Conservation (phyloP, 2,113 vertebrate species). For the Asarcornis scutulata region DNA sequence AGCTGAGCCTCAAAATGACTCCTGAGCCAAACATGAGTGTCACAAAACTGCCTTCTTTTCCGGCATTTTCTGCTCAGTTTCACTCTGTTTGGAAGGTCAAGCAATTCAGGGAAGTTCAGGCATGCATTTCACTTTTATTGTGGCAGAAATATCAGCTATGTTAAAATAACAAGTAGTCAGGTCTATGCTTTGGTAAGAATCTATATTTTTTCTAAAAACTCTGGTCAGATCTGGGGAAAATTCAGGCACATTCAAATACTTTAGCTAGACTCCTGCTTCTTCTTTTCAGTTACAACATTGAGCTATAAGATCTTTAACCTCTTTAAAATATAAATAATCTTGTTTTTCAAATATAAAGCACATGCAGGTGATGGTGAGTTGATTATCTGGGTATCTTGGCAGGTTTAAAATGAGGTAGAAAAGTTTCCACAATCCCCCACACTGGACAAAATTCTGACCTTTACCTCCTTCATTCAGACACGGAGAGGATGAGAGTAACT, state of each 20-base stretch:
- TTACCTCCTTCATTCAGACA: background rate
- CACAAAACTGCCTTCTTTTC: background rate
- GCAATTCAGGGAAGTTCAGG: background rate
- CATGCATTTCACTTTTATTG: background rate
- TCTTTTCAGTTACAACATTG: background rate
- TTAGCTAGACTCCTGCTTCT: background rate
- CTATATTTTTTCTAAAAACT: background rate
- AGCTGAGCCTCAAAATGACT: background rate
- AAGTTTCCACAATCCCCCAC: background rate
- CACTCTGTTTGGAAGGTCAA: background rate
- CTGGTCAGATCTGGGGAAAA: background rate
- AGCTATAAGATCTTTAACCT: background rate
- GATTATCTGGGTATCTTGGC: background rate
- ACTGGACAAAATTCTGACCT: background rate
- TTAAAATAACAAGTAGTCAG: background rate
- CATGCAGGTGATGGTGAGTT: background rate
- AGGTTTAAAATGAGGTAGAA: background rate
- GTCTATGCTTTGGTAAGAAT: background rate
- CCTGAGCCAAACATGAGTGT: background rate
- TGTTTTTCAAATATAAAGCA: background rate
- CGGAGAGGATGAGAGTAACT: background rate
- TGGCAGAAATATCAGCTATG: background rate
- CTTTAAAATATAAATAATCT: slow-evolving; percentile 14
- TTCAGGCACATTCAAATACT: background rate
- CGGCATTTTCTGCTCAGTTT: background rate